Conservation (phyloP, 2,888 invertebrate genomes). For the Pyrocoelia pectoralis region DNA sequence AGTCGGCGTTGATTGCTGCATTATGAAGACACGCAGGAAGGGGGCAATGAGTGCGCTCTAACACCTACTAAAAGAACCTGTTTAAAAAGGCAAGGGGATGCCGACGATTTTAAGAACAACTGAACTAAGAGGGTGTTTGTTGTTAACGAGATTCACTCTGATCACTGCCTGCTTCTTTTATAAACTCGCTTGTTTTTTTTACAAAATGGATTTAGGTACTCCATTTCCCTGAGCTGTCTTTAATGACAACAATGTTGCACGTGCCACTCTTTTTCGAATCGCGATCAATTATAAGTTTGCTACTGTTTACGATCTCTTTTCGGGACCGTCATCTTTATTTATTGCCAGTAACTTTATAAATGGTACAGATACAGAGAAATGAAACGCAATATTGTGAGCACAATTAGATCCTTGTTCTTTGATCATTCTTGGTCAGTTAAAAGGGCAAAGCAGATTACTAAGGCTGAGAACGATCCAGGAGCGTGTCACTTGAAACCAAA, state of each 20-base stretch:
- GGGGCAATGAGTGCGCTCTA: constrained; percentile 47
- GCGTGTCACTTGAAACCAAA: constrained; percentile 33
- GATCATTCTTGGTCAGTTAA: constrained; percentile 27
- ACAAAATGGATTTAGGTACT: constrained; percentile 46
- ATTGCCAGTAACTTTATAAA: no score
- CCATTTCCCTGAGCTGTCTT: constrained; percentile 41
- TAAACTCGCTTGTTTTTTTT: constrained; percentile 47
- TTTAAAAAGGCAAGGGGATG: constrained; percentile 52
- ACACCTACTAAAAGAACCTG: constrained; percentile 56
- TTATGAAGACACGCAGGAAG: constrained; percentile 49
- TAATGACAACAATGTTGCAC: constrained; percentile 38
- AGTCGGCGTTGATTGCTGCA: constrained; percentile 56
- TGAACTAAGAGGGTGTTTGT: constrained; percentile 58
- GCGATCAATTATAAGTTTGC: constrained; percentile 9
- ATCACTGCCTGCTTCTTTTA: constrained; percentile 53
- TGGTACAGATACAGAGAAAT: neutral
- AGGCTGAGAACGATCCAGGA: constrained; percentile 16
- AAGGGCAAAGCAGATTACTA: constrained; percentile 24
- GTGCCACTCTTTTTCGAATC: constrained; percentile 16
- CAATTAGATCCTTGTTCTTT: constrained; percentile 6
- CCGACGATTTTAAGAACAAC: constrained; percentile 56
- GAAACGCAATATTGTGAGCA: neutral
- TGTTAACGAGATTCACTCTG: constrained; percentile 59
- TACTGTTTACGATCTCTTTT: neutral
- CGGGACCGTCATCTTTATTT: neutral